Percentiles rank a stretch among this genome's conserved stretches.
phyloP scores from a whole-genome alignment of 35 echinoderm and acorn worm genomes.

The Strongylocentrotus purpuratus region DNA sequence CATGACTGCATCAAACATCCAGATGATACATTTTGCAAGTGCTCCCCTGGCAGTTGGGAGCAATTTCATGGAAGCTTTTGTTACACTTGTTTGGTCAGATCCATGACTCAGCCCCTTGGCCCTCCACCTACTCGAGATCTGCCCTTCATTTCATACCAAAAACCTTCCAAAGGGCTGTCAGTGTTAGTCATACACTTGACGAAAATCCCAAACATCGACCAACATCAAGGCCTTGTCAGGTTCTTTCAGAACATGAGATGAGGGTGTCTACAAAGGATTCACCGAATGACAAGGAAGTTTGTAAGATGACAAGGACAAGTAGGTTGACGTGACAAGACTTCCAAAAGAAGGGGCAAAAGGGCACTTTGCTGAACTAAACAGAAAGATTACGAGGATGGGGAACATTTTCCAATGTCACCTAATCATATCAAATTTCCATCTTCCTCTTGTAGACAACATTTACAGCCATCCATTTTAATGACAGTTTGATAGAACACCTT shows the following conservation, averaged over 20 bases:
- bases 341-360: neutral
- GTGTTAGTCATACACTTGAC: slow-evolving; percentile 40
- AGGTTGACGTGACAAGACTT: neutral
- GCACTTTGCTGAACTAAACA: neutral
- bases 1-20: slow-evolving; percentile 10
- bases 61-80: slow-evolving; percentile 9
- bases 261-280: neutral
- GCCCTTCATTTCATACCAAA: neutral
- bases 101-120: slow-evolving; percentile 6
- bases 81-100: slow-evolving; percentile 12
- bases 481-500: neutral
- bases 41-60: neutral
- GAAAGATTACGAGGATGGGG: neutral
- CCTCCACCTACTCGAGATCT: neutral
- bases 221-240: neutral
- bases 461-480: neutral
- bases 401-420: neutral
- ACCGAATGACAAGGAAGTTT: neutral
- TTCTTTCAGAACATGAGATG: neutral
- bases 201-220: slow-evolving; percentile 26
- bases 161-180: neutral
- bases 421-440: neutral
- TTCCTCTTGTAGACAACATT: neutral
- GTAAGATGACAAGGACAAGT: neutral
- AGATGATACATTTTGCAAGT: slow-evolving; percentile 1